Evolutionary conservation across 2,888 invertebrate species (phyloP), one percentile per base, ranked within the genome.

Genomic region (Apeira syringaria): DNA sequence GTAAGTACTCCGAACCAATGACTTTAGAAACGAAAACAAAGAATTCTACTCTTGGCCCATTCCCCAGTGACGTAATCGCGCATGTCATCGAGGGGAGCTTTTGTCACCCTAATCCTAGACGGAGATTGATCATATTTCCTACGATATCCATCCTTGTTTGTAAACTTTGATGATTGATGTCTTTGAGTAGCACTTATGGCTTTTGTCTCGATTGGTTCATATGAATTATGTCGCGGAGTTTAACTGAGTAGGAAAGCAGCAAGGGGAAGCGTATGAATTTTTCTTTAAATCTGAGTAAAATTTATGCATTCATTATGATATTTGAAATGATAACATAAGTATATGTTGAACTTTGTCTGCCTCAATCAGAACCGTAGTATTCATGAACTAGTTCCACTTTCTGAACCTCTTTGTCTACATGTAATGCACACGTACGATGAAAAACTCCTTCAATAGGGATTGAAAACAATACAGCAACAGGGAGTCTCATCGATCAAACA

Each of bases 11-110:
- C 24, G 34, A 34, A 33, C 28, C 3, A 37, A 37, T 15, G 28
- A 31, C 39, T 30, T 31, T 12, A 13, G 30, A 22, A 31, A 45
- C 34, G 20, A 34, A 30, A 39, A 45, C 45, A 45, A 45, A 34
- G 26, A 12, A 10, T n/a, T 33, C 37, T 27, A 15, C n/a, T 9
- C 24, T 5, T 11, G 10, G 11, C 26, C n/a, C 36, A 30, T 18
- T 32, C 43, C 37, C 37, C 34, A 18, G 11, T 29, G 38, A 25
- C 38, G 30, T 15, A 25, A 35, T 31, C 11, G 20, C 39, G 24
- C 34, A 30, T 38, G 43, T 12, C 34, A 32, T 29, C 8, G 15
- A 34, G 37, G 32, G 35, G 28, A 7, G 24, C n/a, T 22, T 2
- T 12, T 9, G 6, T 11, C 24, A n/a, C 10, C 26, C 35, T 15